These are phyloP conservation scores for Diachrysia chrysitis DNA, from an alignment of 2,888 invertebrate genomes.

Conservation along the genomic window DNA sequence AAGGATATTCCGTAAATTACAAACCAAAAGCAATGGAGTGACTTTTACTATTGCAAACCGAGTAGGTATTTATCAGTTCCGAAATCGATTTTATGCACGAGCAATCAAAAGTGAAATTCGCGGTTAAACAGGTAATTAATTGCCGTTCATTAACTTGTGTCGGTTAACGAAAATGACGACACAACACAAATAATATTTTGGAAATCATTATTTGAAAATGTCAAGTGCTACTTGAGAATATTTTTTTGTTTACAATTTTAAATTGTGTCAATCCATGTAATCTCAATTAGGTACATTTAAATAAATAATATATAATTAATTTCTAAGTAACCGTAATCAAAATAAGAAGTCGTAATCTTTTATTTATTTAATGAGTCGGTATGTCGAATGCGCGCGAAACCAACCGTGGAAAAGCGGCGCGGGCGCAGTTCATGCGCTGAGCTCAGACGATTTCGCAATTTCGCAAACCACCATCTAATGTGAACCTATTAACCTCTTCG, in stretches of 20 bases:
- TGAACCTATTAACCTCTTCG: conserved; percentile 89
- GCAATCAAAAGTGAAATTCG: conserved; percentile 67
- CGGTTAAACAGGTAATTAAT: conserved; percentile 62
- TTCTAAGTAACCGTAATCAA: background rate
- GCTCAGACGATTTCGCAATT: conserved; percentile 86
- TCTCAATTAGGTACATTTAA: background rate
- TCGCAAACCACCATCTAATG: conserved; percentile 89
- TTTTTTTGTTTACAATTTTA: conserved; percentile 7
- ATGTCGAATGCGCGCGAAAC: conserved; percentile 82
- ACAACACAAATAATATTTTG: conserved; percentile 27
- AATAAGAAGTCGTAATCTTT: conserved; percentile 22
- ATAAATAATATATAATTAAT: background rate
- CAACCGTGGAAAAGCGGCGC: conserved; percentile 81
- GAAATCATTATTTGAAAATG: background rate
- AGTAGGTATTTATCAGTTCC: conserved; percentile 64
- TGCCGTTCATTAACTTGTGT: conserved; percentile 52
- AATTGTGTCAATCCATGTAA: conserved; percentile 8
- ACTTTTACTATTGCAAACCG: conserved; percentile 69
- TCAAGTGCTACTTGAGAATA: background rate
- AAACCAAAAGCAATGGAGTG: conserved; percentile 54
- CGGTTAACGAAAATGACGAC: conserved; percentile 43
- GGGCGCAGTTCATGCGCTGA: conserved; percentile 76
- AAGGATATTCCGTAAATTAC: conserved; percentile 35
- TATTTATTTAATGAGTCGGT: conserved; percentile 40
- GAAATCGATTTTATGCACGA: conserved; percentile 69